These are phyloP conservation scores for Anagrus nilaparvatae DNA, from an alignment of 1,140 invertebrate species.

Conservation along the genomic window DNA sequence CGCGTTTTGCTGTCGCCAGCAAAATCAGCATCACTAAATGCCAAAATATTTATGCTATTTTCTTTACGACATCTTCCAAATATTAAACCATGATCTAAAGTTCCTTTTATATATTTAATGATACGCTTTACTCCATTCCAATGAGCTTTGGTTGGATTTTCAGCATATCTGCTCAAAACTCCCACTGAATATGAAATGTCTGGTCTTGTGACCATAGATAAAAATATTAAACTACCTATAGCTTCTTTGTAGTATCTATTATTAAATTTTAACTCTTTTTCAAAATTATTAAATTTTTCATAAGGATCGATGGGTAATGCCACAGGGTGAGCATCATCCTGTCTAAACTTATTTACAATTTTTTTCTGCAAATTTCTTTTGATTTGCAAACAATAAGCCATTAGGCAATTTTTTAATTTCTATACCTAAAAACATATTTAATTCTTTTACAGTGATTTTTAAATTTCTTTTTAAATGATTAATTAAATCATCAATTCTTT, in stretches of 20 bases:
- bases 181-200: constrained; percentile 39
- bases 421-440: constrained; percentile 2
- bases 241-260: constrained; percentile 12
- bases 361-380: constrained; percentile 7
- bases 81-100: constrained; percentile 14
- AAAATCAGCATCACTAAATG: constrained; percentile 22
- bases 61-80: neutral
- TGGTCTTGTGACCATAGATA: constrained; percentile 34
- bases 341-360: neutral
- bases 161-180: constrained; percentile 18
- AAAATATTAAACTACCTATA: constrained; percentile 36
- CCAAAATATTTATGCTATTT: constrained; percentile 3
- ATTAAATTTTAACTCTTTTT: neutral
- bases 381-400: neutral
- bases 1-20: constrained; percentile 15
- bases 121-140: constrained; percentile 20
- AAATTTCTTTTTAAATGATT: constrained; percentile 11
- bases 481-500: neutral
- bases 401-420: neutral
- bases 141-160: too few species aligned
- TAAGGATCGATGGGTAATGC: neutral
- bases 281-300: neutral
- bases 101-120: constrained; percentile 24
- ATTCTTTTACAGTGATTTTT: constrained; percentile 8
- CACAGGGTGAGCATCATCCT: neutral